Conservation (phyloP, 2,888 invertebrate genomes). For the Spilarctia lutea region DNA sequence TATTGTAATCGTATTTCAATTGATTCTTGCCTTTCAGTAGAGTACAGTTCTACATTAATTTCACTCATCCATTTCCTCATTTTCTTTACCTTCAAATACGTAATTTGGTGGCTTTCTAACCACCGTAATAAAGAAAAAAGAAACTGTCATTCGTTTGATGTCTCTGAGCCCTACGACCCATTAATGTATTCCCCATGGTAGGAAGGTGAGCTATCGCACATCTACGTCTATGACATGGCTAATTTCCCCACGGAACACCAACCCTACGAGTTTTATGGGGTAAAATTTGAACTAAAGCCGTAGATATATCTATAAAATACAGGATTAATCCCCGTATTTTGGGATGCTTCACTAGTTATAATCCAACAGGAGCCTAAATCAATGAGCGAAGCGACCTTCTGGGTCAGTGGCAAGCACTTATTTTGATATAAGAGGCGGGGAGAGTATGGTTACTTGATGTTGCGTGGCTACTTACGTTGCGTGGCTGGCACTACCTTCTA, state of each 20-base stretch:
- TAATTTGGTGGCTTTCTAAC: not conserved
- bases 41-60: not conserved
- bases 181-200: constrained; percentile 14
- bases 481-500: too few species aligned
- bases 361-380: not conserved
- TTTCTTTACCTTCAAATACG: not conserved
- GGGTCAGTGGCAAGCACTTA: not conserved
- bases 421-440: not conserved
- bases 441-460: too few species aligned
- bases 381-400: not conserved
- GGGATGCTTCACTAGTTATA: not conserved
- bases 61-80: not conserved
- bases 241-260: constrained; percentile 23
- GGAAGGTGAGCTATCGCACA: constrained; percentile 16
- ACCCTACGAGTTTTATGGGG: constrained; percentile 10
- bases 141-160: constrained; percentile 14
- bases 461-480: too few species aligned
- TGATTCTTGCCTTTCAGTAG: not conserved
- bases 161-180: constrained; percentile 13
- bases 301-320: not conserved
- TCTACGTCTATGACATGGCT: constrained; percentile 16
- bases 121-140: constrained; percentile 1
- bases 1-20: not conserved
- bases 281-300: constrained; percentile 2
- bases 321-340: not conserved